Evolutionary conservation across 2,888 invertebrate genomes (phyloP), one percentile per base, ranked within the genome.

Genomic region (Pasiphila rectangulata): DNA sequence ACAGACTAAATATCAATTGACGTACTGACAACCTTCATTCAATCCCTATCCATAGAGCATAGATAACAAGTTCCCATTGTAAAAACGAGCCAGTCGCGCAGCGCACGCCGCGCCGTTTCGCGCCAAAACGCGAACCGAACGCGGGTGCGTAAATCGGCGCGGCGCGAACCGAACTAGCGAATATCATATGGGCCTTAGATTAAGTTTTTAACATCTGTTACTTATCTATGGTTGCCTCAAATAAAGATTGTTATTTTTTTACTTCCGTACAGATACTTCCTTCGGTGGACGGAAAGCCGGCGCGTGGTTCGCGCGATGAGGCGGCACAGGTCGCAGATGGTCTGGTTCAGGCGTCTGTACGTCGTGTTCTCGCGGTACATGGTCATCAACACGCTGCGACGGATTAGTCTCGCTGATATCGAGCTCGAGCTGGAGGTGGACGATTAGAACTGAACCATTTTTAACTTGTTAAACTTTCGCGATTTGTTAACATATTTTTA

Each of bases 301-400:
- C 76, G 88, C 15, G 81, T 94, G 16, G 90, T 94, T 74, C 83
- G 90, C 56, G 97, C 98, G 2, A 98, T 98, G 97, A 90, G 90
- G 56, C 91, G 92, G 43, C 98, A 99, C 77, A 84, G 90, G 59
- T 96, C 97, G n/a, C 99, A 99, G 79, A 93, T 96, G 86, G 92
- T 96, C 24, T 99, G 99, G 99, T 99, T 96, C 82, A 91, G 99
- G 44, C 91, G 93, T 72, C 88, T 99, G 2, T 99, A 98, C 72
- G 93, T 98, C 63, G 72, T 92, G 27, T 95, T 97, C 82, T 98
- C 98, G 7, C 91, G 97, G 42, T 98, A 98, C 75, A 94, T 96
- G 87, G 90, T 96, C 58, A 94, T 98, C 53, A 98, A 98, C 78
- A 96, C 97, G 1, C 88, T 97, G 45, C 91, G 93, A 57, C 92